Evolutionary conservation across 2,113 vertebrate genomes (phyloP).

Genomic region (Merops nubicus): DNA sequence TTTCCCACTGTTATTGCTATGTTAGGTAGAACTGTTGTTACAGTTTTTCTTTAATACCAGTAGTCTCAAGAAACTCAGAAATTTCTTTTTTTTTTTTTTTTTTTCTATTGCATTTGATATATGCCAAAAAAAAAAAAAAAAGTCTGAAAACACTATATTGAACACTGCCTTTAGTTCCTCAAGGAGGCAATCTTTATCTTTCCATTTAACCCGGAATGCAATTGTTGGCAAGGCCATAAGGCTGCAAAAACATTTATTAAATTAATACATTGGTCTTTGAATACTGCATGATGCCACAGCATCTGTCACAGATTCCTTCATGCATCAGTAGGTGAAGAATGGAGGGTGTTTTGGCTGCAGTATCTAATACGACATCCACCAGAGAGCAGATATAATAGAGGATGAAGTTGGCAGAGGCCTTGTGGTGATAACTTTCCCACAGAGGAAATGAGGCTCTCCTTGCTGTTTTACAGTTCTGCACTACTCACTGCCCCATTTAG

Average conservation of each 20-base stretch:
- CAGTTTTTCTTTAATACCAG: fast-evolving
- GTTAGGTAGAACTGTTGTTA: neutral
- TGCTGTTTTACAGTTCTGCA: neutral
- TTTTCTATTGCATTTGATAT: neutral
- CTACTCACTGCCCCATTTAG: neutral
- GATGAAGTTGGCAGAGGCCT: neutral
- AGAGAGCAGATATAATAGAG: neutral
- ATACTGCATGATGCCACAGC: neutral
- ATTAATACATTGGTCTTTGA: slow-evolving; percentile 32
- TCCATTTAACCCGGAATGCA: neutral
- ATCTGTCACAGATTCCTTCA: slow-evolving; percentile 34
- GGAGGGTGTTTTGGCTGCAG: neutral
- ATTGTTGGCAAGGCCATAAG: neutral
- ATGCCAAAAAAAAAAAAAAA: neutral
- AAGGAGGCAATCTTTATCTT: neutral
- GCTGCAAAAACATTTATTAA: neutral
- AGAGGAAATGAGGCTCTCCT: neutral
- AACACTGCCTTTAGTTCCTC: neutral
- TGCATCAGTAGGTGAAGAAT: slow-evolving; percentile 25
- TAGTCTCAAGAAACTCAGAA: neutral
- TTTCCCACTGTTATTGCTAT: fast-evolving
- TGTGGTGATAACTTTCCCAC: neutral
- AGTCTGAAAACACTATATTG: neutral
- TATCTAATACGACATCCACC: neutral
- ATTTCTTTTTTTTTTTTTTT: neutral